These are phyloP conservation scores for Zootermopsis nevadensis DNA, from an alignment of 2,888 invertebrate species.

Conservation along the genomic window DNA sequence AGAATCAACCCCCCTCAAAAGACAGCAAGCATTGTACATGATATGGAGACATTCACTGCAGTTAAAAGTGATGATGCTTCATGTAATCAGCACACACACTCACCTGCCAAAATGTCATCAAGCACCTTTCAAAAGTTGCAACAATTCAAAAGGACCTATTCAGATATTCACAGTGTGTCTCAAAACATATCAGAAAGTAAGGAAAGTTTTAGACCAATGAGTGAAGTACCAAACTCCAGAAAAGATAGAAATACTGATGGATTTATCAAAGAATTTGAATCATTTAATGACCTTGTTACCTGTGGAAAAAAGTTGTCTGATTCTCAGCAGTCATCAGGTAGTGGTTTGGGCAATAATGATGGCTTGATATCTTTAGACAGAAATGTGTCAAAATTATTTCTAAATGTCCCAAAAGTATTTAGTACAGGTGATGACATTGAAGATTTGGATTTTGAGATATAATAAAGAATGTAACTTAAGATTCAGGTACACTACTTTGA, in stretches of 20 bases:
- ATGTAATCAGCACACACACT: background rate
- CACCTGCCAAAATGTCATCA: background rate
- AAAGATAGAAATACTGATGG: background rate
- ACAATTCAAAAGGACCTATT: background rate
- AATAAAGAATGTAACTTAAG: background rate
- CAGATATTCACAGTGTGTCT: background rate
- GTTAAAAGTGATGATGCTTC: background rate
- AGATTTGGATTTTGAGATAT: slow-evolving; percentile 15
- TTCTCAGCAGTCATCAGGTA: slow-evolving; percentile 29
- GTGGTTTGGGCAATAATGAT: background rate
- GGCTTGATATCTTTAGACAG: background rate
- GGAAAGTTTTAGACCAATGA: background rate
- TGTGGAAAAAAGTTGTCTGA: slow-evolving; percentile 44
- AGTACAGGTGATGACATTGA: background rate
- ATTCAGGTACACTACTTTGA: too few species aligned
- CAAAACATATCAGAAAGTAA: background rate
- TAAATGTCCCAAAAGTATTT: background rate
- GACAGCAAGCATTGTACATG: background rate
- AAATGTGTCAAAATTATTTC: background rate
- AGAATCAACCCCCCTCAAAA: background rate
- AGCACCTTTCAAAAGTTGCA: slow-evolving; percentile 12
- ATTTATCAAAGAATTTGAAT: background rate
- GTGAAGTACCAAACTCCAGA: too few species aligned
- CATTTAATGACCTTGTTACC: slow-evolving; percentile 37
- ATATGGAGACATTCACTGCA: background rate